Evolutionary conservation across 2,113 vertebrate genomes (phyloP), one percentile per base, ranked within the genome.

Genomic region (Lepus americanus): DNA sequence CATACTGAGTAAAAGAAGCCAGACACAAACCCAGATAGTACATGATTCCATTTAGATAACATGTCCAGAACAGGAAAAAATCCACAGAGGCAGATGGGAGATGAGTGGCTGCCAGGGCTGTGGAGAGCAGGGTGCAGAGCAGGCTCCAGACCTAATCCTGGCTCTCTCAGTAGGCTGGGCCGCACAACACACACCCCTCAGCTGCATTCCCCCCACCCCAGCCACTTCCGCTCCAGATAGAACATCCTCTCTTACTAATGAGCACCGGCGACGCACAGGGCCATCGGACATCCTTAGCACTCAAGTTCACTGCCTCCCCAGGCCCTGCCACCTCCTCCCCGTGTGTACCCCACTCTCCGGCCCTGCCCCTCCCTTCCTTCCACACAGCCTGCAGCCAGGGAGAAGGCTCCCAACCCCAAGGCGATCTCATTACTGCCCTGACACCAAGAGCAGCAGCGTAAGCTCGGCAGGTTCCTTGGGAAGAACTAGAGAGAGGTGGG

Each of bases 371-470:
- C 44, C 31, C 74, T 49, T 66, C 39, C 53, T 9, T n/a, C 64
- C 25, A n/a, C 2, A 49, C 33, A 63, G 22, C 39, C 66, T 55
- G 31, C 36, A 87, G 59, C 29, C 76, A 51, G 36, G 83, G 49
- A 51, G 77, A 64, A 79, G 33, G 19, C 55, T 70, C 23, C 2
- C 64, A 83, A 64, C 16, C 80, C 17, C 23, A 55, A 87, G 76
- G 12, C 23, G 19, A 76, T 67, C 39, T 19, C 19, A 20, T 20
- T 12, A 5, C 39, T 39, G 44, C 29, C 33, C 59, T 53, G 74
- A 27, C 22, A 80, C 7, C 5, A 2, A 84, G 27, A 14, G 36
- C 0, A 64, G n/a, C 59, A n/a, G 44, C 44, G 44, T 8, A 0
- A 0, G 2, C 20, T n/a, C 44, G 36, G 22, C 51, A 77, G 55